phyloP scores from a whole-genome alignment of 2,797 vertebrate genomes.

The Danio tinwini region DNA sequence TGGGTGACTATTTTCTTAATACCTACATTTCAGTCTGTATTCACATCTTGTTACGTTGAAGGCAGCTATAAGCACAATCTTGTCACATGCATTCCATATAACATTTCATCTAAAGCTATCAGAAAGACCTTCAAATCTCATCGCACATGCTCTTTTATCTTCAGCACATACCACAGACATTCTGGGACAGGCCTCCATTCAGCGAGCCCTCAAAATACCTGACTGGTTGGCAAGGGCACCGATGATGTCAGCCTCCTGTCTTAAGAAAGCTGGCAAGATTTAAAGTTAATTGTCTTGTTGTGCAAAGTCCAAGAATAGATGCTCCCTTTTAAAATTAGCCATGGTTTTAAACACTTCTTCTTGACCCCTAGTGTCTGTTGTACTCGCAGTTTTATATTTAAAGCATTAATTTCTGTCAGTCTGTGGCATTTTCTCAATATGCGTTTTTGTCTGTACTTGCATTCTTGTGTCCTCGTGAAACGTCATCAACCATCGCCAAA shows the following conservation, averaged over 20 bases:
- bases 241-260: constrained; percentile 69
- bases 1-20: constrained; percentile 24
- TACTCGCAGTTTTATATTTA: neutral
- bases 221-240: constrained; percentile 57
- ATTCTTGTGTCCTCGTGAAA: too few relatives aligned
- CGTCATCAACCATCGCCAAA: too few relatives aligned
- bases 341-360: constrained; percentile 42
- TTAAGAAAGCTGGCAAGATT: constrained; percentile 63
- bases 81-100: constrained; percentile 17
- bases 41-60: constrained; percentile 39
- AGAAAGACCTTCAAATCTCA: constrained; percentile 30
- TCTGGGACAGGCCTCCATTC: constrained; percentile 58
- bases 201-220: constrained; percentile 65
- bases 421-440: too few relatives aligned
- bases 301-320: constrained; percentile 60
- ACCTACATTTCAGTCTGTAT: constrained; percentile 31
- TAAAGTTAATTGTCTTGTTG: constrained; percentile 63
- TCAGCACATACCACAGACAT: constrained; percentile 50
- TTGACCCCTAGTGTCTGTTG: constrained; percentile 3
- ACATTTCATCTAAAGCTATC: constrained; percentile 49
- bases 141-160: constrained; percentile 41
- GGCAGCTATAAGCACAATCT: constrained; percentile 25
- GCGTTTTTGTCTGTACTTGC: too few relatives aligned
- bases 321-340: constrained; percentile 49
- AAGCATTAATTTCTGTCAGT: too few relatives aligned